These are phyloP conservation scores for Parnassius mnemosyne DNA, from an alignment of 2,888 invertebrate genomes.

Conservation along the genomic window DNA sequence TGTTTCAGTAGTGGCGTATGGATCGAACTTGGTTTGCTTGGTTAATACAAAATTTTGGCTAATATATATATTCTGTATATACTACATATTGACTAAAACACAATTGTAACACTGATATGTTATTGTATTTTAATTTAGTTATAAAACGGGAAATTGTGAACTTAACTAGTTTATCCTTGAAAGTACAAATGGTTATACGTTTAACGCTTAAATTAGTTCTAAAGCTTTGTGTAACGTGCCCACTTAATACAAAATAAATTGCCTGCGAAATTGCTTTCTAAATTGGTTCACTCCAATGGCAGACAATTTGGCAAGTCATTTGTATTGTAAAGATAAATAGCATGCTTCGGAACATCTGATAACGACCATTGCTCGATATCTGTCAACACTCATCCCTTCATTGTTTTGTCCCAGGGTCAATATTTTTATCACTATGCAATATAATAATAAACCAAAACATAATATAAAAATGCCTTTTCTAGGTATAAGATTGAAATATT, in stretches of 20 bases:
- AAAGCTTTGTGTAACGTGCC: slow-evolving; percentile 73
- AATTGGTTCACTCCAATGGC: slow-evolving; percentile 77
- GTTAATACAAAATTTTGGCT: no score
- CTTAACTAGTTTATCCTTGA: no score
- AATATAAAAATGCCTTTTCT: neutral
- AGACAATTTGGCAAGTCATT: slow-evolving; percentile 80
- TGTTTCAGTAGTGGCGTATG: no score
- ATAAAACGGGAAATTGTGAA: no score
- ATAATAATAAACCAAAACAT: slow-evolving; percentile 57
- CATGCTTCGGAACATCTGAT: slow-evolving; percentile 74
- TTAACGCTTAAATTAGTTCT: slow-evolving; percentile 54
- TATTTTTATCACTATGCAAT: slow-evolving; percentile 68
- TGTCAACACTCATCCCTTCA: slow-evolving; percentile 53
- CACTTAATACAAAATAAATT: slow-evolving; percentile 78
- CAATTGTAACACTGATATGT: no score
- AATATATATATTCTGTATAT: no score
- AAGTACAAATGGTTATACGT: neutral
- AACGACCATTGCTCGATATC: slow-evolving; percentile 58
- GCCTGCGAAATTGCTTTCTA: slow-evolving; percentile 78
- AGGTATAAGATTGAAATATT: no score
- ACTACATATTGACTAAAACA: no score
- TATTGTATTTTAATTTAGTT: no score
- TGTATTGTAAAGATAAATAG: slow-evolving; percentile 78
- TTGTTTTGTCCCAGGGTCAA: slow-evolving; percentile 66
- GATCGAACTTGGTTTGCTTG: no score